Evolutionary conservation across 2,888 invertebrate genomes (phyloP), one percentile per base, ranked within the genome.

Genomic region (Phyllotreta cruciferae): DNA sequence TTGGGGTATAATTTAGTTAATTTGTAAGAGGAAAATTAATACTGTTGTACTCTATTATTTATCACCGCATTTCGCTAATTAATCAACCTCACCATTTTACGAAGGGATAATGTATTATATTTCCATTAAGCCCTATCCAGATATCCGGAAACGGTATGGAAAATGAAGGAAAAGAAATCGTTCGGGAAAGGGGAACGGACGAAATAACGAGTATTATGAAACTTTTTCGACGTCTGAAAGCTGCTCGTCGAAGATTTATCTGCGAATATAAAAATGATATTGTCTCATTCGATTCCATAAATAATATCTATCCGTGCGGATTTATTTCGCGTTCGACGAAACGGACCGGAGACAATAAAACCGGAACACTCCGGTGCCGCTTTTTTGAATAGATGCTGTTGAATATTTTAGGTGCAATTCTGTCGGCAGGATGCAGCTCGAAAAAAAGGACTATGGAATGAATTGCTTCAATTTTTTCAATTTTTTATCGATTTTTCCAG

Each of bases 241-340:
- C 79, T 81, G 80, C 75, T 76, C 74, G 66, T 73, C 6, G 3
- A 35, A 74, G 80, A 81, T 81, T 81, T 81, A 81, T 81, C 77
- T 73, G 71, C 75, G 75, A 77, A 80, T 81, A 81, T 80, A 81
- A 81, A 82, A 81, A 81, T 80, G 80, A 82, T 81, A 80, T 79
- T 79, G 79, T 80, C 80, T 74, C 73, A 69, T 78, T 79, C 79
- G 79, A 79, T 80, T 78, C 75, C 72, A 70, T 69, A 71, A 72
- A 73, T 76, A 70, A 67, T 65, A 69, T 66, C 42, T 24, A 24
- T 24, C 24, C 24, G 9, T n/a, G n/a, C n/a, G 34, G 42, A 42
- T 34, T 39, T 55, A 42, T 42, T 24, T 6, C 9, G 24, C 8
- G 42, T 13, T 37, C n/a, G 34, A 6, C 24, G 5, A 9, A 13